Conservation (phyloP, 2,797 vertebrate genomes). For the Sebastes nivosus region DNA sequence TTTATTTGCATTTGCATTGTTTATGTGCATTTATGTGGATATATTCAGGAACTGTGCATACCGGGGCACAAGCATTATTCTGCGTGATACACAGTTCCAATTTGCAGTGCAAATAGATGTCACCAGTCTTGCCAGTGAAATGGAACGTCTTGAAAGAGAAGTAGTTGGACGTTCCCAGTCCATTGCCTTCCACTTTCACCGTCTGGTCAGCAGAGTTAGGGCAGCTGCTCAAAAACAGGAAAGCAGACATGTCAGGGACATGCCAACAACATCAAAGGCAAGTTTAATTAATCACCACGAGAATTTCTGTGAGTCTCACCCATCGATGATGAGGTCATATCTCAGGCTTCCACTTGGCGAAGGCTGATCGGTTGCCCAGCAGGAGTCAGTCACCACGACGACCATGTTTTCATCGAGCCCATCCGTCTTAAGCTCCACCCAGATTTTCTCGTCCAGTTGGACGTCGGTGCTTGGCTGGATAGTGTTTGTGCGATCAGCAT, state of each 20-base stretch:
- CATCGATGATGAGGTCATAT: constrained; percentile 46
- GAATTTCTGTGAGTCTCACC: constrained; percentile 27
- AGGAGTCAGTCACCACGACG: constrained; percentile 34
- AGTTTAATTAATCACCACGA: not conserved
- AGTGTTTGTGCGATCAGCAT: not conserved
- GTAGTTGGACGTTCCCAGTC: constrained; percentile 30
- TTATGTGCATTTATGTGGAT: not conserved
- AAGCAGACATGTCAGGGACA: not conserved
- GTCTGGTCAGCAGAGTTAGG: constrained; percentile 44
- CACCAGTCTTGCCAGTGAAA: constrained; percentile 4
- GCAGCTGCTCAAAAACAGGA: constrained; percentile 41
- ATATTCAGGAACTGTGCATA: not conserved
- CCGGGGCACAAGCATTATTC: constrained; percentile 18
- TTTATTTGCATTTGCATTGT: not conserved
- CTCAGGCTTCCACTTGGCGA: constrained; percentile 8
- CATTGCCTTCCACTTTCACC: constrained; percentile 27
- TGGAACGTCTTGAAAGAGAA: constrained; percentile 54
- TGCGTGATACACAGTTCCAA: constrained; percentile 33
- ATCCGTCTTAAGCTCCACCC: constrained; percentile 29
- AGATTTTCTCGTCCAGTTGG: constrained; percentile 36
- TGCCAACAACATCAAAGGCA: not conserved
- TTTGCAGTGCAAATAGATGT: constrained; percentile 54
- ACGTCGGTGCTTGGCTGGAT: not conserved
- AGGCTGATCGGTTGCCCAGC: constrained; percentile 55
- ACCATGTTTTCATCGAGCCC: constrained; percentile 34